A percentile compares a stretch with the other conserved stretches of the same genome.
Evolutionary conservation across 1,140 invertebrate species (phyloP).

Genomic region (Drosophila varians): DNA sequence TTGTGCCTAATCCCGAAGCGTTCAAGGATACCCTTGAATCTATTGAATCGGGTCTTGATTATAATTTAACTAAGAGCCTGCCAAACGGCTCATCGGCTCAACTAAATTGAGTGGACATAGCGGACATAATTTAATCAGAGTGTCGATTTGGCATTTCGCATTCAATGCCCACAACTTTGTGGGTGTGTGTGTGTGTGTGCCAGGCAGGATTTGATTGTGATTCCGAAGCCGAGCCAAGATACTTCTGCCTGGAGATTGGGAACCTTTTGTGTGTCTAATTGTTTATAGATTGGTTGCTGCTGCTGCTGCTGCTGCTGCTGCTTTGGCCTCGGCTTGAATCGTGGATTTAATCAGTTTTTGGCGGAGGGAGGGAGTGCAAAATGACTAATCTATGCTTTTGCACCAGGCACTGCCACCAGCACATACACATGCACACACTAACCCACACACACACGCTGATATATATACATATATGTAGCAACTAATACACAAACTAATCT

Average conservation of each 20-base stretch:
- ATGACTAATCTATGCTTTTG: constrained; percentile 36
- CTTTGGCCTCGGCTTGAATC: background rate
- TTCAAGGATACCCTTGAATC: too few species aligned
- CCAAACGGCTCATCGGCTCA: constrained; percentile 1
- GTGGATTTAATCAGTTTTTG: too few species aligned
- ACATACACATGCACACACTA: constrained; percentile 20
- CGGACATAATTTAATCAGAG: constrained; percentile 23
- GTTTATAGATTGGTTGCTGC: constrained; percentile 19
- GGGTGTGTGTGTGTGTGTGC: background rate
- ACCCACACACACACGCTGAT: background rate
- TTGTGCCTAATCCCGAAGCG: too few species aligned
- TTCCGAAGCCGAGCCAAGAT: constrained; percentile 8
- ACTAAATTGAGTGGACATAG: background rate
- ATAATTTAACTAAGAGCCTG: constrained; percentile 17
- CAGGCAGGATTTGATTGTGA: constrained; percentile 10
- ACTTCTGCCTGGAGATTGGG: constrained; percentile 11
- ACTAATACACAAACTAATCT: background rate
- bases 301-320: background rate
- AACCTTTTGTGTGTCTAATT: constrained; percentile 23
- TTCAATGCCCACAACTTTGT: background rate
- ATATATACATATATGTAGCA: constrained; percentile 11
- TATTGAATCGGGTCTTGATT: constrained; percentile 1
- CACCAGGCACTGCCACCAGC: constrained; percentile 20
- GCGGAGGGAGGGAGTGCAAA: background rate
- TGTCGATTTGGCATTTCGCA: constrained; percentile 24